Base-by-base conservation (phyloP, 23 tunicate genomes). In the Corella eumyota region DNA sequence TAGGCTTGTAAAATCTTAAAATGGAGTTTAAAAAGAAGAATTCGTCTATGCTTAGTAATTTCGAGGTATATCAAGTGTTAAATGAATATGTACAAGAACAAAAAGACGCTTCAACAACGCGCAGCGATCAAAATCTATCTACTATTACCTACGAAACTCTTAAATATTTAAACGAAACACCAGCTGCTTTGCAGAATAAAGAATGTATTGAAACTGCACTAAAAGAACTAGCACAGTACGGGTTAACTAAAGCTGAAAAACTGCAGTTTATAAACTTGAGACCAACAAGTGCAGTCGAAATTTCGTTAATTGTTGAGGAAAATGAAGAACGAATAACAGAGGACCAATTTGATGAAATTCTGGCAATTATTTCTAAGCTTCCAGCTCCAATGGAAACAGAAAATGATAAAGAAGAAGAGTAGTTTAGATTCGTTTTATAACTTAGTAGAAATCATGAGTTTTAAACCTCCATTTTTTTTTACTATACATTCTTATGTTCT, bases 241-340 rank as follows among this genome's bases (percentile, higher is more conserved):
- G 70, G 25, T 54, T 85, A 48, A 76, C 95, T 2, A 85, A 85
- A 71, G 78, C 85, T 1, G 95, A 85, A 54, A 85, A 76, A 53
- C 74, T 85, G 15, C 95, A 85, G 50, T 32, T 85, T 58, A 38
- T 85, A 6, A 85, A 85, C 44, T 65, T 85, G 25, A 70, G 95
- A 22, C 95, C 95, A 1, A 71, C 85, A 15, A 77, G 85, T 1
- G 76, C 75, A 2, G 95, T 85, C 25, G 95, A 85, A 61, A 50
- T 85, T 25, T 71, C 85, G 2, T 58, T 85, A 2, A 85, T 85
- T 26, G 69, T 85, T 56, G 95, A 85, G 54, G 95, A 85, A 71
- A 85, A 74, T 66, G 95, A 85, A 71, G 95, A 85, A 28, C 65
- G 95, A 30, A 49, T 85, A 0, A 64, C 75, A 6, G 95, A 85